These are phyloP conservation scores for Prietella phreatophila DNA, from an alignment of 2,113 vertebrate species.

Conservation along the genomic window DNA sequence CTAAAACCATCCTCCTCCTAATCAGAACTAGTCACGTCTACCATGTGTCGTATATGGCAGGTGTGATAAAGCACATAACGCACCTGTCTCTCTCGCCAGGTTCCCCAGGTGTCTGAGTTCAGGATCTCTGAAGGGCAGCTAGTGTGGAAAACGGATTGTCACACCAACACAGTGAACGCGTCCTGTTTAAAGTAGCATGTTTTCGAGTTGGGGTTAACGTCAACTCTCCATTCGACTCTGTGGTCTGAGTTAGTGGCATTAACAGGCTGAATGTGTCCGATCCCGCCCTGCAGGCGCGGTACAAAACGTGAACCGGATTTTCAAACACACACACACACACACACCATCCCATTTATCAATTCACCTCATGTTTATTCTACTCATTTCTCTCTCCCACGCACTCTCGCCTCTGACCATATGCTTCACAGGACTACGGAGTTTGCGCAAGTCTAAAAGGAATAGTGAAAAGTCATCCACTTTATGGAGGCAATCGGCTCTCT, in stretches of 20 bases:
- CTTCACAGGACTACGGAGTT: not conserved
- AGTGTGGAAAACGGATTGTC: not conserved
- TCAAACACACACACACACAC: not conserved
- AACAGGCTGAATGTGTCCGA: not conserved
- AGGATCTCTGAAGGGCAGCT: not conserved
- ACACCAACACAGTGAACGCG: not conserved
- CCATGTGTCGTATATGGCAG: not conserved
- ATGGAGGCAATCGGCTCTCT: not conserved
- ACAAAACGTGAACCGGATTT: slow-evolving; percentile 51
- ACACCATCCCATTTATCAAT: slow-evolving; percentile 9
- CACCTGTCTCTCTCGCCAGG: slow-evolving; percentile 17
- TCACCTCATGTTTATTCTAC: not conserved
- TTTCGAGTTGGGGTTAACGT: not conserved
- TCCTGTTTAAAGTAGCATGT: not conserved
- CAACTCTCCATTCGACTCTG: not conserved
- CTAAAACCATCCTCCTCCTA: not conserved
- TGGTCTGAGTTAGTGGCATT: slow-evolving; percentile 8
- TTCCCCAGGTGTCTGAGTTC: not conserved
- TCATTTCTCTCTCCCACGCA: not conserved
- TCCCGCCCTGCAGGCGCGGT: slow-evolving; percentile 22
- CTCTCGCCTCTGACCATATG: not conserved
- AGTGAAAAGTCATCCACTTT: not conserved
- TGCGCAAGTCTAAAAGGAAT: not conserved
- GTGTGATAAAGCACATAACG: not conserved
- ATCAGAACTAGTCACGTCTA: not conserved